Conservation (phyloP, 2,888 invertebrate genomes). For the Heliothis peltigera region DNA sequence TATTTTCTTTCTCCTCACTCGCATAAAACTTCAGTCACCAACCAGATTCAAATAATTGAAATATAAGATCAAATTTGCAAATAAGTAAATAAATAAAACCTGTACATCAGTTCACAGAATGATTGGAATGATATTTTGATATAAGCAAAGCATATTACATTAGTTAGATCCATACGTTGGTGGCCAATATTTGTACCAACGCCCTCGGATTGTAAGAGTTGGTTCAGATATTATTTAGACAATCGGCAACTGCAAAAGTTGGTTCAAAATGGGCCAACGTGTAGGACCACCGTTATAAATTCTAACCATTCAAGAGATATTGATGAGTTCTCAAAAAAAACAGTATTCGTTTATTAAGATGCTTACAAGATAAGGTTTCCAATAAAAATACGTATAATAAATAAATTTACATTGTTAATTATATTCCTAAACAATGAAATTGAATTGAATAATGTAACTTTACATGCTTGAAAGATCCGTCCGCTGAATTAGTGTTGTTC, state of each 20-base stretch:
- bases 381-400: conserved; percentile 2
- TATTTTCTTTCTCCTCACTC: conserved; percentile 15
- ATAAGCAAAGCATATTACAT: not conserved
- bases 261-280: too few species aligned
- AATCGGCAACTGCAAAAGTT: too few species aligned
- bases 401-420: too few species aligned
- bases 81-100: conserved; percentile 4
- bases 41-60: conserved; percentile 11
- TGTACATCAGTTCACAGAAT: conserved; percentile 12
- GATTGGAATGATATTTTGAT: conserved; percentile 43
- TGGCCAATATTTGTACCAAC: too few species aligned
- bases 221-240: too few species aligned
- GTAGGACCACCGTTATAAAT: too few species aligned
- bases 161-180: too few species aligned
- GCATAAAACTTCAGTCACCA: conserved; percentile 34
- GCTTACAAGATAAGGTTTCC: conserved; percentile 12
- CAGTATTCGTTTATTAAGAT: conserved; percentile 1
- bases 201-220: too few species aligned
- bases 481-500: not conserved
- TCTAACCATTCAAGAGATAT: too few species aligned
- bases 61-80: conserved; percentile 2
- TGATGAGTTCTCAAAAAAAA: not conserved
- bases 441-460: too few species aligned
- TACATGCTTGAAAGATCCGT: not conserved
- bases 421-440: too few species aligned